Evolutionary conservation across 2,888 invertebrate species (phyloP).

Genomic region (Scelioninae gen. 2): DNA sequence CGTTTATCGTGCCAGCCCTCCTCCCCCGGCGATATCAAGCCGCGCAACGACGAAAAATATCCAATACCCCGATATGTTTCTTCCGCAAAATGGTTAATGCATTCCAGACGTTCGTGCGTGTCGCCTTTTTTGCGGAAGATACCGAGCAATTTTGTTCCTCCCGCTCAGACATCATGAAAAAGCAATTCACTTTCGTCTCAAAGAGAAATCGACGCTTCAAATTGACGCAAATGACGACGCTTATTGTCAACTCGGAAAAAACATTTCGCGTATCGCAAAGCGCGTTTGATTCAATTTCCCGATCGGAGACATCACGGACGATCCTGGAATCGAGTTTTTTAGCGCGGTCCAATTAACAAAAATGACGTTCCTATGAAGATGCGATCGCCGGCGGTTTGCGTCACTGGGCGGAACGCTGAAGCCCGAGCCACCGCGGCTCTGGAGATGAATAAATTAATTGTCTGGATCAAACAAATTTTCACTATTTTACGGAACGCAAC

Average conservation of each 20-base stretch:
- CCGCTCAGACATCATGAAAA: slow-evolving; percentile 26
- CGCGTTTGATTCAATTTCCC: no score
- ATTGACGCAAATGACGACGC: slow-evolving; percentile 30
- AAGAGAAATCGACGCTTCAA: slow-evolving; percentile 12
- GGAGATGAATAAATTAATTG: no score
- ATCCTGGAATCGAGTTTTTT: no score
- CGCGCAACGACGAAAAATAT: slow-evolving; percentile 46
- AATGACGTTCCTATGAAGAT: no score
- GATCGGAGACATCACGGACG: no score
- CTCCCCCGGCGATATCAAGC: slow-evolving; percentile 44
- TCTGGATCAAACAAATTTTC: no score
- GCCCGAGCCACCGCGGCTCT: no score
- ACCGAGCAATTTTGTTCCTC: slow-evolving; percentile 18
- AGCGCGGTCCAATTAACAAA: not conserved
- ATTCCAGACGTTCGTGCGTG: slow-evolving; percentile 48
- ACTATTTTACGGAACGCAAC: no score
- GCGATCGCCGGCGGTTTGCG: no score
- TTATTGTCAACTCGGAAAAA: slow-evolving; percentile 13
- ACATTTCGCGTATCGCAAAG: no score
- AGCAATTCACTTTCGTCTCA: slow-evolving; percentile 35
- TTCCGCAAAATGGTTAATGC: slow-evolving; percentile 54
- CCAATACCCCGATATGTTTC: slow-evolving; percentile 56
- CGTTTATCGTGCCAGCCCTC: slow-evolving; percentile 54
- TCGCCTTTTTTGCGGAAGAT: slow-evolving; percentile 32
- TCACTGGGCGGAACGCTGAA: no score